Conservation (phyloP, 2,888 invertebrate species). For the Griposia aprilina region DNA sequence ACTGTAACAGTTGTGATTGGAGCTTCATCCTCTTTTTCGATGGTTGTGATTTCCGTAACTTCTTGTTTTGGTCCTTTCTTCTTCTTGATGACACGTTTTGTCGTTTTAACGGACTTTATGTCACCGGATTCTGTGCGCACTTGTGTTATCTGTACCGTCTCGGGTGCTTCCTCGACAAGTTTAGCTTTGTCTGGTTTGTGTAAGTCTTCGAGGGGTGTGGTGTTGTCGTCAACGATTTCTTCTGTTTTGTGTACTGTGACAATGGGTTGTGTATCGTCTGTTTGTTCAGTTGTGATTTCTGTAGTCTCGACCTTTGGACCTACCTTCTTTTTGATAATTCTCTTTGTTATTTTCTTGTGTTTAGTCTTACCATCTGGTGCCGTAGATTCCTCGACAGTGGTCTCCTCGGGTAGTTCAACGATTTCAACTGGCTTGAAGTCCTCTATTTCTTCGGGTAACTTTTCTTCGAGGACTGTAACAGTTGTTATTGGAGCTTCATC, state of each 20-base stretch:
- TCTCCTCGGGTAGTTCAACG: conserved; percentile 46
- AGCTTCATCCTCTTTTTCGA: neutral
- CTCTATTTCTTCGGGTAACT: neutral
- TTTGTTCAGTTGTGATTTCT: conserved; percentile 44
- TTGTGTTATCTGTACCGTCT: conserved; percentile 34
- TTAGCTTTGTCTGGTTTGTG: conserved; percentile 36
- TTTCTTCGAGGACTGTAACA: conserved; percentile 40
- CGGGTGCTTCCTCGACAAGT: conserved; percentile 32
- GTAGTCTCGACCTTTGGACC: conserved; percentile 49
- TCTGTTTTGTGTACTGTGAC: conserved; percentile 49
- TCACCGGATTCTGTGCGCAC: conserved; percentile 72
- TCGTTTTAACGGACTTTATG: conserved; percentile 67
- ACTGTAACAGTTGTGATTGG: neutral
- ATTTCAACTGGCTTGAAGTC: conserved; percentile 6
- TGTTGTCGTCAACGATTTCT: conserved; percentile 40
- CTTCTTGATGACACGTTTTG: neutral
- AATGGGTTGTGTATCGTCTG: conserved; percentile 43
- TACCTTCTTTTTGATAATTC: conserved; percentile 41
- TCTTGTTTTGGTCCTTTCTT: neutral
- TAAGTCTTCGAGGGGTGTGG: conserved; percentile 30
- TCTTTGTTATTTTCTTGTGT: conserved; percentile 23
- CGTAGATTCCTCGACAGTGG: conserved; percentile 19
- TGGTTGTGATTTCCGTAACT: neutral
- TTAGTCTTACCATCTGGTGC: conserved; percentile 37
- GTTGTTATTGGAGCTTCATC: conserved; percentile 52